A percentile compares a stretch with the other conserved stretches of the same genome.
Conservation (phyloP, 2,888 invertebrate genomes). For the Lithophane ornitopus region DNA sequence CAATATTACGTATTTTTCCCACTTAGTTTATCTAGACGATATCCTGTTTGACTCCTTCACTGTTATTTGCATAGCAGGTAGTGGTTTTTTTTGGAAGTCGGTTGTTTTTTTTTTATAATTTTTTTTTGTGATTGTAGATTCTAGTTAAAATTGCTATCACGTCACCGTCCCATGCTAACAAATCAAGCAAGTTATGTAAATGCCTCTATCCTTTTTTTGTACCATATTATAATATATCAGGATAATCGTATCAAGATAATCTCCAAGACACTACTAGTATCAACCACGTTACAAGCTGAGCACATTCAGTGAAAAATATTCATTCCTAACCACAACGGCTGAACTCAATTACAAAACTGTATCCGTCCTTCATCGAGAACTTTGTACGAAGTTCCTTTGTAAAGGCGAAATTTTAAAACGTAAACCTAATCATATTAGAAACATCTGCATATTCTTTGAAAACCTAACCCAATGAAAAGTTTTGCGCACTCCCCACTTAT, state of each 20-base stretch:
- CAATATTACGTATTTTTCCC: too few species aligned
- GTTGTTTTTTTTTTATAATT: too few species aligned
- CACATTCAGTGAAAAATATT: slow-evolving; percentile 29
- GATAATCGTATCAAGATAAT: neutral
- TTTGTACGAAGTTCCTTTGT: slow-evolving; percentile 31
- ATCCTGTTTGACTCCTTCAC: too few species aligned
- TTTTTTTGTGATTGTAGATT: too few species aligned
- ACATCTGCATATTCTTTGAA: slow-evolving; percentile 65
- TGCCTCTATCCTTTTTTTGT: neutral
- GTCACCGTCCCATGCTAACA: too few species aligned
- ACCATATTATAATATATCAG: neutral
- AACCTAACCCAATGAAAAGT: slow-evolving; percentile 74
- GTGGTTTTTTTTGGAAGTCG: too few species aligned
- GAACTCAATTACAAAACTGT: slow-evolving; percentile 52
- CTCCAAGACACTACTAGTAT: too few species aligned
- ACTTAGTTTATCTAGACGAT: too few species aligned
- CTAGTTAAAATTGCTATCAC: too few species aligned
- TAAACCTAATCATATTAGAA: slow-evolving; percentile 50
- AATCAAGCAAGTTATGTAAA: neutral
- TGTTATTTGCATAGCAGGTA: too few species aligned
- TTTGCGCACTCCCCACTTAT: slow-evolving; percentile 76
- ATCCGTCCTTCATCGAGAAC: slow-evolving; percentile 38
- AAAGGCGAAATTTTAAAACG: slow-evolving; percentile 45
- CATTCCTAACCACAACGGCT: slow-evolving; percentile 17
- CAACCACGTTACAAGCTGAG: neutral